Evolutionary conservation across 37 sponge, comb jelly and placozoan species (phyloP).

Genomic region (Spongilla lacustris): DNA sequence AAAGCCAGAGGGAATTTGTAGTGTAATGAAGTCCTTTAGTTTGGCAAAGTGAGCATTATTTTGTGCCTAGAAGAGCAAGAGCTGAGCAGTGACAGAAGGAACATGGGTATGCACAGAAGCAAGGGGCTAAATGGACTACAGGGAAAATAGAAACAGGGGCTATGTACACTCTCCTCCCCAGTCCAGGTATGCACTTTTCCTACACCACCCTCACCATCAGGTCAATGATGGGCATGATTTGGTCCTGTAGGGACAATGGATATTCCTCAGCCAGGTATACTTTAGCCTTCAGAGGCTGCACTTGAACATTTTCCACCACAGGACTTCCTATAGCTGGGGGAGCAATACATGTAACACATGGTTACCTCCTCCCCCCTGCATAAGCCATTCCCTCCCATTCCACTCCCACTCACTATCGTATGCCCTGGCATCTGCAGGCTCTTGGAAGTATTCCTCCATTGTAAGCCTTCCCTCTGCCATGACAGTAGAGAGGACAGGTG

Average conservation of each 20-base stretch:
- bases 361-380: neutral
- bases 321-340: slow-evolving; percentile 69
- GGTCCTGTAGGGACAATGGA: slow-evolving; percentile 89
- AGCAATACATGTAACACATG: neutral
- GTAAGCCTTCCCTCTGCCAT: slow-evolving; percentile 13
- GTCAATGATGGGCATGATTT: slow-evolving; percentile 92
- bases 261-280: slow-evolving; percentile 91
- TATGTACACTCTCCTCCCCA: no score
- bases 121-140: no score
- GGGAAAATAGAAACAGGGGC: no score
- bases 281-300: slow-evolving; percentile 92
- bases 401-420: slow-evolving; percentile 62
- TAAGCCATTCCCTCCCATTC: neutral
- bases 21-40: slow-evolving; percentile 91
- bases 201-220: slow-evolving; percentile 61
- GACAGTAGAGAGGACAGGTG: neutral
- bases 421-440: slow-evolving; percentile 49
- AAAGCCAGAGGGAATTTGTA: slow-evolving; percentile 97
- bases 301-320: slow-evolving; percentile 59
- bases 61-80: slow-evolving; percentile 42
- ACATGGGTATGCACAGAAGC: no score
- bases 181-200: no score
- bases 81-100: neutral
- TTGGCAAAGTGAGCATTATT: slow-evolving; percentile 93
- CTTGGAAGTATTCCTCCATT: slow-evolving; percentile 68